These are phyloP conservation scores for Rhagonycha fulva DNA, from an alignment of 2,888 invertebrate genomes.

Conservation along the genomic window DNA sequence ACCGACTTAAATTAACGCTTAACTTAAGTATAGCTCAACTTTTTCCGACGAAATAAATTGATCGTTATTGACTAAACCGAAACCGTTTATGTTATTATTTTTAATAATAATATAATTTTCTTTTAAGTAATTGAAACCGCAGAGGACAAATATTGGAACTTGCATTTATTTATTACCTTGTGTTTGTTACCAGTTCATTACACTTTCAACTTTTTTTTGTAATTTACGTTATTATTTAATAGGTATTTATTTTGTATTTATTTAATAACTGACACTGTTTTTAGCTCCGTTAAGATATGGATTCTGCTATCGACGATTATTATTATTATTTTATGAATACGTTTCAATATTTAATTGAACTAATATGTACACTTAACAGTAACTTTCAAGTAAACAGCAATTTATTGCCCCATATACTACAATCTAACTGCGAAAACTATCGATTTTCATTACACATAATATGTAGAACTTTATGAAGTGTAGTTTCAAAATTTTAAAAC, in stretches of 20 bases:
- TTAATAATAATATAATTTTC: background rate
- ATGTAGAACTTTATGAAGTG: too few species aligned
- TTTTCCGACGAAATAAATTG: background rate
- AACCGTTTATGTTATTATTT: background rate
- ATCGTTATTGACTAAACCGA: background rate
- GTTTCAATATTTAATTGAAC: background rate
- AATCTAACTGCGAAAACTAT: background rate
- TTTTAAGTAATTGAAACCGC: background rate
- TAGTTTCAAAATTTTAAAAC: too few species aligned
- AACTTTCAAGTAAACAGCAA: background rate
- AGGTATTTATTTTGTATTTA: background rate
- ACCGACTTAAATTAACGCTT: background rate
- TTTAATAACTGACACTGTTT: background rate
- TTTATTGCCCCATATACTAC: background rate
- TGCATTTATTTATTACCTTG: constrained; percentile 1
- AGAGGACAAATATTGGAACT: background rate
- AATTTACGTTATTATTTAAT: background rate
- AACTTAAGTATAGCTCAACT: background rate
- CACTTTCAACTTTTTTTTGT: background rate
- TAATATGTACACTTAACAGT: background rate
- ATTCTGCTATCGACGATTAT: background rate
- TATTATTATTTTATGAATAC: background rate
- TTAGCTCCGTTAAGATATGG: background rate
- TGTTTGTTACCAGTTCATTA: background rate
- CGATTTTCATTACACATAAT: background rate